Evolutionary conservation across 2,797 vertebrate genomes (phyloP).

Genomic region (Crenuchus spilurus): DNA sequence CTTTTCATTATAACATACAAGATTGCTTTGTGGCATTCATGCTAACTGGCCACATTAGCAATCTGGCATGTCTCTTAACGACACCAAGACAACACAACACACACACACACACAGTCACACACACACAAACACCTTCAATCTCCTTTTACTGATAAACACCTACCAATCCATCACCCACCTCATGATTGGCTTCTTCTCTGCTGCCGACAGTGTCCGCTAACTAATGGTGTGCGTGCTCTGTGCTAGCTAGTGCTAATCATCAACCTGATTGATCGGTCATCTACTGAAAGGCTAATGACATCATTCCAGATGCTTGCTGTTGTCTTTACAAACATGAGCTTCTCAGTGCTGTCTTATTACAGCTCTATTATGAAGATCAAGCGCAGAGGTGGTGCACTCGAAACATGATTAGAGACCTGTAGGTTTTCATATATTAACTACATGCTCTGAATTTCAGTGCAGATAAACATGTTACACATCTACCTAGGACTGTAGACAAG

Average conservation of each 20-base stretch:
- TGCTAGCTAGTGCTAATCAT: constrained; percentile 76
- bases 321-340: constrained; percentile 10
- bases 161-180: constrained; percentile 21
- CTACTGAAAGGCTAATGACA: constrained; percentile 70
- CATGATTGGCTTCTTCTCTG: constrained; percentile 14
- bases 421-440: background rate
- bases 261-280: constrained; percentile 72
- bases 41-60: constrained; percentile 43
- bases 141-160: constrained; percentile 11
- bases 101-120: background rate
- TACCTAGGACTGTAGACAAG: too few species aligned
- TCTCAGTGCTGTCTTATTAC: background rate
- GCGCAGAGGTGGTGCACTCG: background rate
- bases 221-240: constrained; percentile 51
- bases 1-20: background rate
- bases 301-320: constrained; percentile 67
- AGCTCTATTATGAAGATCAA: background rate
- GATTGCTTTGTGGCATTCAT: constrained; percentile 32
- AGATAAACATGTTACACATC: background rate
- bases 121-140: constrained; percentile 1
- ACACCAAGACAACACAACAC: background rate
- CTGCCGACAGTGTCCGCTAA: constrained; percentile 14
- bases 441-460: background rate
- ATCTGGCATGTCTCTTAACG: constrained; percentile 32
- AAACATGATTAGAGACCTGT: background rate